phyloP scores from a whole-genome alignment of 2,888 invertebrate genomes.

The Drosophila falleni region DNA sequence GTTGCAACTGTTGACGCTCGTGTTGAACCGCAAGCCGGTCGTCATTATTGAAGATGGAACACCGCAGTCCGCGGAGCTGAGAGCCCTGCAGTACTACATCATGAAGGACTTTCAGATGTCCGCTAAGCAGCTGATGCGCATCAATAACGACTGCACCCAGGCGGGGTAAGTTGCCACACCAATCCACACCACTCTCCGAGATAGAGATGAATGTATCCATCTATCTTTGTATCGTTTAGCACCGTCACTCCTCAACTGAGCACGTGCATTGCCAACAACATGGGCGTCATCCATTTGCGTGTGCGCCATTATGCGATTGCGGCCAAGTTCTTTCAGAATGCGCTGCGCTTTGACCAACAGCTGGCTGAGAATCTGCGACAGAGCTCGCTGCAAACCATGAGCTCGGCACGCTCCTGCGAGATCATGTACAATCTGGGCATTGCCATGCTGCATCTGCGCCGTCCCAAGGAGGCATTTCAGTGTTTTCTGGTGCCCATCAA shows the following conservation, averaged over 20 bases:
- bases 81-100: constrained; percentile 85
- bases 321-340: constrained; percentile 85
- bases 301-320: constrained; percentile 86
- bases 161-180: constrained; percentile 66
- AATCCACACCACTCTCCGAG: no score
- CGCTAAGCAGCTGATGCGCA: constrained; percentile 84
- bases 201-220: neutral
- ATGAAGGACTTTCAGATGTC: constrained; percentile 86
- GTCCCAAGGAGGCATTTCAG: constrained; percentile 94
- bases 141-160: constrained; percentile 71
- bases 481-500: constrained; percentile 94
- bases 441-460: constrained; percentile 92
- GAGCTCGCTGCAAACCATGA: constrained; percentile 80
- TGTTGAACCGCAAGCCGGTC: constrained; percentile 82
- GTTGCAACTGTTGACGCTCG: constrained; percentile 79
- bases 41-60: constrained; percentile 83
- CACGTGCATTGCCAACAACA: constrained; percentile 85
- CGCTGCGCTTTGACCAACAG: constrained; percentile 84
- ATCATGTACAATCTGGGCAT: constrained; percentile 87
- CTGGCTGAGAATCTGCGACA: constrained; percentile 74
- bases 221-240: constrained; percentile 26
- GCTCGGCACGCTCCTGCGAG: constrained; percentile 83
- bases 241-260: constrained; percentile 82
- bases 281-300: constrained; percentile 85
- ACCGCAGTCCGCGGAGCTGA: constrained; percentile 82